Conservation (phyloP, 2,888 invertebrate species). For the Synanthedon andrenaeformis region DNA sequence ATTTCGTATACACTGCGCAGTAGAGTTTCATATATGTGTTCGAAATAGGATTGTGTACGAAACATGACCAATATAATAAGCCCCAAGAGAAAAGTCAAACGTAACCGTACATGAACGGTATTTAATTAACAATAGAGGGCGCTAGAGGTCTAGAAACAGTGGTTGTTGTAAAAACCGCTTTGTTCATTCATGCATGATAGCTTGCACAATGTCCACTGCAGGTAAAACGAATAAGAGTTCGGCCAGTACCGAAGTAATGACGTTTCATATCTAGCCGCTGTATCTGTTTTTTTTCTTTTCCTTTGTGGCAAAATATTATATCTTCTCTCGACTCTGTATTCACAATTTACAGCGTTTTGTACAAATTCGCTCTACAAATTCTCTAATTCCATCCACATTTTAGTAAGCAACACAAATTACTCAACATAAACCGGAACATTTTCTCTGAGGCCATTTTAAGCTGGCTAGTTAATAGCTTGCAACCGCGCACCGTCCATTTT, state of each 20-base stretch:
- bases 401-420: background rate
- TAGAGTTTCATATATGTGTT: background rate
- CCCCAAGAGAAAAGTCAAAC: background rate
- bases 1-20: no score
- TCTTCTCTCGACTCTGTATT: no score
- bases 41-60: conserved; percentile 18
- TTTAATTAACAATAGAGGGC: background rate
- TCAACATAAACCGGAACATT: background rate
- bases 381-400: no score
- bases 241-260: no score
- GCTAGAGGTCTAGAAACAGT: background rate
- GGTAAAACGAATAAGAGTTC: background rate
- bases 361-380: no score
- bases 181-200: background rate
- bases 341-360: no score
- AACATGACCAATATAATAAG: conserved; percentile 1
- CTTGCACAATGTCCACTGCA: background rate
- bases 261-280: no score
- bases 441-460: background rate
- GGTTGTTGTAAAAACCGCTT: background rate
- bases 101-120: background rate
- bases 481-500: conserved; percentile 4
- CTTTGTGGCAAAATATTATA: no score
- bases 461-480: conserved; percentile 3
- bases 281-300: no score